Evolutionary conservation across 2,888 invertebrate species (phyloP).

Genomic region (Tetragnatha montana): DNA sequence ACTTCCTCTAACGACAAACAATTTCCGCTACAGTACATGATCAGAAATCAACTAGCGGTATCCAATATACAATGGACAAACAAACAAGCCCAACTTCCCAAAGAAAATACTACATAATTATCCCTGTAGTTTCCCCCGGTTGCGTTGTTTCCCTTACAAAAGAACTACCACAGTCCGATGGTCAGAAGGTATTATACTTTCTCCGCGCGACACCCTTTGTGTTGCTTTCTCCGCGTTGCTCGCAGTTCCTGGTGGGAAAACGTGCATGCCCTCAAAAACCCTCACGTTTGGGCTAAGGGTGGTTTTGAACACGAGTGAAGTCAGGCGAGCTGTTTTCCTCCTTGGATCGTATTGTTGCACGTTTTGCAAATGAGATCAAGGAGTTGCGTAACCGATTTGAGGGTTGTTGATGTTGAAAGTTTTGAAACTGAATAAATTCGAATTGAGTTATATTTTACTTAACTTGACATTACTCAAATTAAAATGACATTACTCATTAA

Average conservation of each 20-base stretch:
- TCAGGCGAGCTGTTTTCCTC: no score
- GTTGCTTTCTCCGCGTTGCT: background rate
- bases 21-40: background rate
- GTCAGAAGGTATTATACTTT: background rate
- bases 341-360: no score
- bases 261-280: background rate
- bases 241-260: conserved; percentile 15
- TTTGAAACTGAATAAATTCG: no score
- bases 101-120: background rate
- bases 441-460: no score
- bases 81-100: background rate
- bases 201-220: conserved; percentile 4
- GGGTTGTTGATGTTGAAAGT: no score
- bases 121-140: background rate
- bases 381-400: no score
- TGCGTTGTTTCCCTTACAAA: background rate
- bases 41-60: background rate
- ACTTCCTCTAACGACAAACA: background rate
- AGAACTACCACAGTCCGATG: background rate
- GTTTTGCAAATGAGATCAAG: no score
- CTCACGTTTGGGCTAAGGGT: background rate
- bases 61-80: background rate
- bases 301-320: no score
- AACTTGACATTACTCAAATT: no score
- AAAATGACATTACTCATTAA: no score